Evolutionary conservation across 2,797 vertebrate species (phyloP).

Genomic region (Chelon auratus): DNA sequence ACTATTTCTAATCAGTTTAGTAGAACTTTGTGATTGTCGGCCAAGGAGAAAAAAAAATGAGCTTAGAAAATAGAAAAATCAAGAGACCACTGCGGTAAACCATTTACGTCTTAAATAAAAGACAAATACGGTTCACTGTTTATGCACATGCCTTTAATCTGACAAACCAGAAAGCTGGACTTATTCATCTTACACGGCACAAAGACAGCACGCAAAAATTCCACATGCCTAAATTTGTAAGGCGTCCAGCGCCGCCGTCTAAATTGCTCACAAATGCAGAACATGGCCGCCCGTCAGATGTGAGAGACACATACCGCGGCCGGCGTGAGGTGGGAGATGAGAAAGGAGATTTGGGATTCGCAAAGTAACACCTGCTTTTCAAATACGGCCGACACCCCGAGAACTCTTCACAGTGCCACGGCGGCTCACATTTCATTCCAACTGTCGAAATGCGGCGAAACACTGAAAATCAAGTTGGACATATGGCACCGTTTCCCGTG

Average conservation of each 20-base stretch:
- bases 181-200: conserved; percentile 6
- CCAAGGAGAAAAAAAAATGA: conserved; percentile 49
- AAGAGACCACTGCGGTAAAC: conserved; percentile 40
- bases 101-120: conserved; percentile 49
- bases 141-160: conserved; percentile 17
- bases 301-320: conserved; percentile 48
- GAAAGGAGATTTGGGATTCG: conserved; percentile 78
- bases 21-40: conserved; percentile 43
- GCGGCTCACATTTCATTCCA: conserved; percentile 72
- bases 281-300: conserved; percentile 55
- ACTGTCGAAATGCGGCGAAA: conserved; percentile 69
- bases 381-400: conserved; percentile 67
- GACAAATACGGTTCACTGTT: conserved; percentile 27
- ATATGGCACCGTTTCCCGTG: conserved; percentile 80
- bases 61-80: conserved; percentile 24
- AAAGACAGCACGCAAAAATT: conserved; percentile 37
- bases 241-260: conserved; percentile 4
- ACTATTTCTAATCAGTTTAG: conserved; percentile 55
- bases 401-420: conserved; percentile 42
- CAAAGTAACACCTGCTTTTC: conserved; percentile 79
- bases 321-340: conserved; percentile 73
- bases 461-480: conserved; percentile 78
- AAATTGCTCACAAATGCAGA: conserved; percentile 53
- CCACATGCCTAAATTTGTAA: conserved; percentile 27
- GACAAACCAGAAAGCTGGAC: conserved; percentile 13